A percentile compares a stretch with the other conserved stretches of the same genome.
Conservation (phyloP, 2,888 invertebrate species). For the Ferdinandea cuprea region DNA sequence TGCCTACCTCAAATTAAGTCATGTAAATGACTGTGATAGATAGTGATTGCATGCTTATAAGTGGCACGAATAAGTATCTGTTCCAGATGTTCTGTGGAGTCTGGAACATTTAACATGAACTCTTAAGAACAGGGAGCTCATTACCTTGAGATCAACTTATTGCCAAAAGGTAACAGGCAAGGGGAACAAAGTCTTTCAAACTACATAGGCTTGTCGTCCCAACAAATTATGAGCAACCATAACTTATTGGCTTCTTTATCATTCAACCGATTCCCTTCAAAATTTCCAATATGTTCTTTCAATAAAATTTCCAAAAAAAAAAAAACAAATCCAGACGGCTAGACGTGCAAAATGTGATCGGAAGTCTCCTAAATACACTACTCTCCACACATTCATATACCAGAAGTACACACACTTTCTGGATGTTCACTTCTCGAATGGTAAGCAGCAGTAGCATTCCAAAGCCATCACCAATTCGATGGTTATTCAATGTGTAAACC, state of each 20-base stretch:
- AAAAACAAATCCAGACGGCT: slow-evolving; percentile 79
- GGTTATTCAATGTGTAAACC: slow-evolving; percentile 76
- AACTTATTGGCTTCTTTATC: background rate
- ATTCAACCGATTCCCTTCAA: background rate
- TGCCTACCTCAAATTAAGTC: too few relatives aligned
- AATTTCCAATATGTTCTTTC: background rate
- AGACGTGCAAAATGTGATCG: slow-evolving; percentile 80
- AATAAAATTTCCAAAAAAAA: slow-evolving; percentile 2
- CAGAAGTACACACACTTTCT: slow-evolving; percentile 22
- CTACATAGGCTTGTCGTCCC: too few relatives aligned
- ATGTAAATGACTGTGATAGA: too few relatives aligned
- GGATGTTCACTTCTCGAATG: slow-evolving; percentile 40
- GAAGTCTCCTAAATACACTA: slow-evolving; percentile 82
- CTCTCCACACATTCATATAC: slow-evolving; percentile 72
- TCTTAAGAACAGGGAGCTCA: too few relatives aligned
- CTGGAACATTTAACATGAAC: too few relatives aligned
- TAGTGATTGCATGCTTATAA: too few relatives aligned
- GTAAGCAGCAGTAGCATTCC: slow-evolving; percentile 57
- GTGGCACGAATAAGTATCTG: too few relatives aligned
- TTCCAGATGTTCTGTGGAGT: too few relatives aligned
- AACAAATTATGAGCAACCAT: background rate
- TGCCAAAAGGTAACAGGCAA: too few relatives aligned
- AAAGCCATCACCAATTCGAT: slow-evolving; percentile 59
- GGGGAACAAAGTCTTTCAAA: too few relatives aligned
- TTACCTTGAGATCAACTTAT: too few relatives aligned